phyloP scores from a whole-genome alignment of 2,888 invertebrate genomes.

The Tiphia femorata region DNA sequence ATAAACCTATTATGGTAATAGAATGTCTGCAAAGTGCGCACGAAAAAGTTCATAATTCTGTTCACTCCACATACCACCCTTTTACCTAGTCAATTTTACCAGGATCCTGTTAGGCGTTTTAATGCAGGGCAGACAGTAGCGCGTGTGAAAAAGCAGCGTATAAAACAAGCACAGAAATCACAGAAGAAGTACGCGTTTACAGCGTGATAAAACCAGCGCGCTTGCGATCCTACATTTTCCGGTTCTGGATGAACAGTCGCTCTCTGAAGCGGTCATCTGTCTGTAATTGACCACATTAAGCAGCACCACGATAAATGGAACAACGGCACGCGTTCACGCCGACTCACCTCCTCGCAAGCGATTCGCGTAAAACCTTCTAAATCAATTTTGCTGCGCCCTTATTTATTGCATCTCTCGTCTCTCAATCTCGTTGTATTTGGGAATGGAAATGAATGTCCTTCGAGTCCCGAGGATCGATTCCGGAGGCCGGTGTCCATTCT shows the following conservation, averaged over 20 bases:
- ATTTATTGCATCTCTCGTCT: slow-evolving; percentile 38
- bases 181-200: no score
- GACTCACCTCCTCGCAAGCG: slow-evolving; percentile 27
- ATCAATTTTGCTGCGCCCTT: slow-evolving; percentile 54
- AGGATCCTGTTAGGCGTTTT: no score
- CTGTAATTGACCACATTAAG: slow-evolving; percentile 58
- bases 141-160: no score
- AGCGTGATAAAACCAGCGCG: slow-evolving; percentile 21
- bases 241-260: slow-evolving; percentile 49
- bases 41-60: no score
- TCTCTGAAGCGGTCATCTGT: slow-evolving; percentile 57
- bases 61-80: no score
- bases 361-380: slow-evolving; percentile 51
- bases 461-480: no score
- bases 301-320: slow-evolving; percentile 41
- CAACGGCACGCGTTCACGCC: slow-evolving; percentile 36
- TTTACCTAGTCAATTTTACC: no score
- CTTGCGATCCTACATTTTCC: slow-evolving; percentile 22
- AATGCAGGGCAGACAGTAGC: no score
- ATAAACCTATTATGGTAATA: no score
- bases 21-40: no score
- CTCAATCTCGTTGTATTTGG: slow-evolving; percentile 40
- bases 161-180: no score
- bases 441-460: slow-evolving; percentile 37
- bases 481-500: no score